phyloP scores from a whole-genome alignment of 2,888 invertebrate species.

The Panzeria rudis region DNA sequence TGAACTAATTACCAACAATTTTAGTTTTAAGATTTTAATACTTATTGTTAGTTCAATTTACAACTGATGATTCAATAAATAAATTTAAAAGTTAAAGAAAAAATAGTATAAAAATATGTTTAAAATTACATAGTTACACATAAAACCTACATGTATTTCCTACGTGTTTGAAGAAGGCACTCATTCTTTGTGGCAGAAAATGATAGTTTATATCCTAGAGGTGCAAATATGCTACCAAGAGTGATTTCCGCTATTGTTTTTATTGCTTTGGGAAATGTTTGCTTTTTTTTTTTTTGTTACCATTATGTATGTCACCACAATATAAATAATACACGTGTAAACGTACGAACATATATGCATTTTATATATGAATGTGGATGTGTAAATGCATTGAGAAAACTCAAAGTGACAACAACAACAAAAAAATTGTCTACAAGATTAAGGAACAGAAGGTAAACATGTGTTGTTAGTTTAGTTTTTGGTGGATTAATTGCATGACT shows the following conservation, averaged over 20 bases:
- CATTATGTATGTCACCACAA: conserved; percentile 56
- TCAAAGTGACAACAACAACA: conserved; percentile 4
- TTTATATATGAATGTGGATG: not conserved
- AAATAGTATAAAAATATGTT: too few relatives aligned
- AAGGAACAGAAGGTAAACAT: conserved; percentile 65
- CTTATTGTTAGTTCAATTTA: too few relatives aligned
- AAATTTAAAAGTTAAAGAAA: too few relatives aligned
- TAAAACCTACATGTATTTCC: too few relatives aligned
- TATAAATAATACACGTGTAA: not conserved
- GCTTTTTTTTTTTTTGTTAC: conserved; percentile 28
- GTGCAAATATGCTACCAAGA: too few relatives aligned
- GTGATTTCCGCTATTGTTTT: conserved; percentile 43
- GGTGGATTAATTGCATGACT: conserved; percentile 9
- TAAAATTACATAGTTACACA: too few relatives aligned
- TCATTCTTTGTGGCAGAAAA: too few relatives aligned
- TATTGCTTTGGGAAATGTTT: conserved; percentile 18
- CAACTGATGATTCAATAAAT: too few relatives aligned
- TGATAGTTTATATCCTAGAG: too few relatives aligned
- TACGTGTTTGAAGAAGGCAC: too few relatives aligned
- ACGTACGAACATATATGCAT: not conserved
- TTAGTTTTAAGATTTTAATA: too few relatives aligned
- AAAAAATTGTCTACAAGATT: conserved; percentile 33
- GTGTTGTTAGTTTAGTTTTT: conserved; percentile 40
- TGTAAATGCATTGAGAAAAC: conserved; percentile 24
- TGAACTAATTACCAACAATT: too few relatives aligned